A percentile compares a stretch with the other conserved stretches of the same genome.
Conservation (phyloP, 92 coral and sea anemone species). For the Metridium senile region DNA sequence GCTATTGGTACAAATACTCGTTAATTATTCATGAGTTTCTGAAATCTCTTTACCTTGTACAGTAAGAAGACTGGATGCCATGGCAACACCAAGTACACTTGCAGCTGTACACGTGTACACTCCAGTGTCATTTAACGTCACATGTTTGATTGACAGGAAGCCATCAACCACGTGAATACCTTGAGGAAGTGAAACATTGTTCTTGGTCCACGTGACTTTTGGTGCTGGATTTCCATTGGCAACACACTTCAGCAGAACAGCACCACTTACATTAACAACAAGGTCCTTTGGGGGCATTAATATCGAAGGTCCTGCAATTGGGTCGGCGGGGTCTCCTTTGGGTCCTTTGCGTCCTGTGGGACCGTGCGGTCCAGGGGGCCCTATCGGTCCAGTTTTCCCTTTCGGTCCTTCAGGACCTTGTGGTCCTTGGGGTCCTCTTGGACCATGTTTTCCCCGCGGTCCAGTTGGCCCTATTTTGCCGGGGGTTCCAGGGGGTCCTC, state of each 20-base stretch:
- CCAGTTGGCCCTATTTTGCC: not conserved
- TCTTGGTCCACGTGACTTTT: slow-evolving; percentile 51
- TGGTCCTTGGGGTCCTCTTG: slow-evolving; percentile 41
- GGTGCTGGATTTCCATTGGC: slow-evolving; percentile 64
- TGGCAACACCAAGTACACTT: slow-evolving; percentile 54
- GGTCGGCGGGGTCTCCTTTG: slow-evolving; percentile 51
- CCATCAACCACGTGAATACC: slow-evolving; percentile 42
- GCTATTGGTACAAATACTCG: no score
- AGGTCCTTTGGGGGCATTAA: slow-evolving; percentile 34
- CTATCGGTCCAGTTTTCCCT: slow-evolving; percentile 48
- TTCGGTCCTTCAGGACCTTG: slow-evolving; percentile 40
- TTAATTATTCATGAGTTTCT: no score
- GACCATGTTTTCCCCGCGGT: slow-evolving; percentile 53
- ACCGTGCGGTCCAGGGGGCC: slow-evolving; percentile 58
- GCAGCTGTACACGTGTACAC: slow-evolving; percentile 44
- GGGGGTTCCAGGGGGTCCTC: slow-evolving; percentile 43
- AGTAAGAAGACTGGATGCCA: slow-evolving; percentile 36
- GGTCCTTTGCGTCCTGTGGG: slow-evolving; percentile 45
- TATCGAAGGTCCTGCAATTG: slow-evolving; percentile 55
- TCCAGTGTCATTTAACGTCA: slow-evolving; percentile 34
- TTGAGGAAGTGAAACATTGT: slow-evolving; percentile 38
- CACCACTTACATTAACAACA: slow-evolving; percentile 45
- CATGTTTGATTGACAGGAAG: slow-evolving; percentile 36
- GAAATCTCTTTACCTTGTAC: slow-evolving; percentile 62
- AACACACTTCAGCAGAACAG: slow-evolving; percentile 41